Conservation (phyloP, 1,140 invertebrate genomes). For the Drosophila funebris region DNA sequence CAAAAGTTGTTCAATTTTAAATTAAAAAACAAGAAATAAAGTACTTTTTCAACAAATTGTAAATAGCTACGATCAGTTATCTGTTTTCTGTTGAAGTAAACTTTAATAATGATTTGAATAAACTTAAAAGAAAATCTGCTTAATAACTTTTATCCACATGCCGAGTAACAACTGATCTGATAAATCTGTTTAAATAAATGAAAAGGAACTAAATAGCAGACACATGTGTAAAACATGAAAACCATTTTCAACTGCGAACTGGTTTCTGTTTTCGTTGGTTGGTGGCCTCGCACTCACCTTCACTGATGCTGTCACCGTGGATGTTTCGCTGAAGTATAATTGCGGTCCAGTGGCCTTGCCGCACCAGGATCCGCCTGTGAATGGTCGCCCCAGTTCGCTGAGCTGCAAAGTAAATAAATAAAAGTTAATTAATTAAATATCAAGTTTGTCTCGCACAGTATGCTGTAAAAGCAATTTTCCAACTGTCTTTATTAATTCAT, state of each 20-base stretch:
- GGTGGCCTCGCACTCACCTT: conserved; percentile 83
- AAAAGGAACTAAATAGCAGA: not conserved
- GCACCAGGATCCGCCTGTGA: conserved; percentile 93
- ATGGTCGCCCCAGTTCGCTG: conserved; percentile 91
- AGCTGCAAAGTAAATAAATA: conserved; percentile 86
- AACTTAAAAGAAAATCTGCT: not conserved
- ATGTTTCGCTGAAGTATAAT: conserved; percentile 93
- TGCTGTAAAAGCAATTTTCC: conserved; percentile 35
- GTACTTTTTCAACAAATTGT: not conserved
- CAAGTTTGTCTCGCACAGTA: conserved; percentile 47
- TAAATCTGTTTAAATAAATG: not conserved
- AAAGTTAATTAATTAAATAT: conserved; percentile 78
- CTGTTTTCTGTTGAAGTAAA: too few relatives aligned
- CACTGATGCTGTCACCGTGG: conserved; percentile 91
- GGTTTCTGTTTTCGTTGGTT: not conserved
- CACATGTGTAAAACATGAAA: too few relatives aligned
- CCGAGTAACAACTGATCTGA: not conserved
- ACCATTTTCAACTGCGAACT: too few relatives aligned
- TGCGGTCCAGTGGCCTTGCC: conserved; percentile 89
- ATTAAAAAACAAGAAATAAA: conserved; percentile 27
- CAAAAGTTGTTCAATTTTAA: conserved; percentile 62
- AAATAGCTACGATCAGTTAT: not conserved
- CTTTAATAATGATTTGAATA: not conserved
- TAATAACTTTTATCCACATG: not conserved
- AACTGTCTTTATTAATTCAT: conserved; percentile 1